Conservation (phyloP, 1,140 invertebrate species). For the Venustaconcha ellipsiformis region DNA sequence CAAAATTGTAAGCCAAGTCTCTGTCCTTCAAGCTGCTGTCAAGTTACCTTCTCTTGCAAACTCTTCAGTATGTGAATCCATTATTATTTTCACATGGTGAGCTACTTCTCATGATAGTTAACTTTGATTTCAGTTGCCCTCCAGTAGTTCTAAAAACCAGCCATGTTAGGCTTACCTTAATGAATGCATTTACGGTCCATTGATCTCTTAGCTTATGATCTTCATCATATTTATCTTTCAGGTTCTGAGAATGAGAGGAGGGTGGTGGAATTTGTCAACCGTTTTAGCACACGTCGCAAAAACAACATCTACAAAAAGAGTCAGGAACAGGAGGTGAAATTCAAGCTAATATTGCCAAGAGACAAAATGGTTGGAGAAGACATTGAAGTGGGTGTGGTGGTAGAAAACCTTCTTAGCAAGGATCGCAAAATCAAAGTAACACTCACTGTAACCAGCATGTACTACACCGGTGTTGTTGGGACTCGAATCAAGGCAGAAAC, state of each 20-base stretch:
- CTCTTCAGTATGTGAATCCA: too few species aligned
- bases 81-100: too few species aligned
- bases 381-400: conserved; percentile 26
- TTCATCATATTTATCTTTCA: neutral
- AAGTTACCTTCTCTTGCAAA: too few species aligned
- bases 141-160: too few species aligned
- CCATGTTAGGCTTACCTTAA: too few species aligned
- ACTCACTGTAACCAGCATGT: conserved; percentile 31
- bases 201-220: too few species aligned
- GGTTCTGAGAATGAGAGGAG: conserved; percentile 37
- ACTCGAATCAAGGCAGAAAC: conserved; percentile 31
- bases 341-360: conserved; percentile 24
- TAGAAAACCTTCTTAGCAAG: conserved; percentile 32
- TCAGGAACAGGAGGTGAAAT: conserved; percentile 30
- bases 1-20: too few species aligned
- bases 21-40: too few species aligned
- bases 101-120: too few species aligned
- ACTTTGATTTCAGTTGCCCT: too few species aligned
- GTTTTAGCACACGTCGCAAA: conserved; percentile 35
- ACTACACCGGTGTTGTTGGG: conserved; percentile 44
- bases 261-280: conserved; percentile 43
- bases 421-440: conserved; percentile 24
- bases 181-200: too few species aligned
- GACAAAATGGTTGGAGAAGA: conserved; percentile 24
- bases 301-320: conserved; percentile 39